phyloP scores from a whole-genome alignment of 1,140 invertebrate genomes.

The Cepaea nemoralis region DNA sequence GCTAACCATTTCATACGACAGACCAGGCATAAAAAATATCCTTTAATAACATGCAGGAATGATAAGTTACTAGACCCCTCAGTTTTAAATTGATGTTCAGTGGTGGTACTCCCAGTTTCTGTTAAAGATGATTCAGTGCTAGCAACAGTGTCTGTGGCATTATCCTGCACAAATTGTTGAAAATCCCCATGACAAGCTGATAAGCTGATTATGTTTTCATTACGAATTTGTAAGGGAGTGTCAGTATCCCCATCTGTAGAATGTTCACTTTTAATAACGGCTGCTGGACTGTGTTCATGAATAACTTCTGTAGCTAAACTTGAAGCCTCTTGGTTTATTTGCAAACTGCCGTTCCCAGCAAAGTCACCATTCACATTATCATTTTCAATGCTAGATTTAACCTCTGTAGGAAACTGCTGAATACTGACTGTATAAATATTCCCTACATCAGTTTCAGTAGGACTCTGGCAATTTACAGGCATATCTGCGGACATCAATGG shows the following conservation, averaged over 20 bases:
- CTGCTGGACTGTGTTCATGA: neutral
- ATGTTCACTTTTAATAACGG: neutral
- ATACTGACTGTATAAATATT: neutral
- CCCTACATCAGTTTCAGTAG: neutral
- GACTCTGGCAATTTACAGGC: neutral
- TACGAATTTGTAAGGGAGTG: neutral
- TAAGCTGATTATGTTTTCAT: neutral
- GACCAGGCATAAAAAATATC: neutral
- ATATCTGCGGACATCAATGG: neutral
- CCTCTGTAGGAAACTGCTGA: neutral
- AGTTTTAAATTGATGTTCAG: neutral
- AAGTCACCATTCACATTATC: neutral
- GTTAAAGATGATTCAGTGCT: neutral
- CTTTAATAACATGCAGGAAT: neutral
- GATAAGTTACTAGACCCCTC: neutral
- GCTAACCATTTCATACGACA: constrained; percentile 1
- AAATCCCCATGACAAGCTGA: neutral
- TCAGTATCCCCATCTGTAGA: neutral
- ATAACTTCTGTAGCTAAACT: neutral
- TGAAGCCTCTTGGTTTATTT: neutral
- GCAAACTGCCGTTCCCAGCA: neutral
- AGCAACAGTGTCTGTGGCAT: neutral
- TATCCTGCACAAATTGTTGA: neutral
- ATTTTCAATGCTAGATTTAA: neutral
- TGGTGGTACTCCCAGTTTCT: neutral